These are phyloP conservation scores for Teleogryllus occipitalis DNA, from an alignment of 1,140 invertebrate genomes.

Conservation along the genomic window DNA sequence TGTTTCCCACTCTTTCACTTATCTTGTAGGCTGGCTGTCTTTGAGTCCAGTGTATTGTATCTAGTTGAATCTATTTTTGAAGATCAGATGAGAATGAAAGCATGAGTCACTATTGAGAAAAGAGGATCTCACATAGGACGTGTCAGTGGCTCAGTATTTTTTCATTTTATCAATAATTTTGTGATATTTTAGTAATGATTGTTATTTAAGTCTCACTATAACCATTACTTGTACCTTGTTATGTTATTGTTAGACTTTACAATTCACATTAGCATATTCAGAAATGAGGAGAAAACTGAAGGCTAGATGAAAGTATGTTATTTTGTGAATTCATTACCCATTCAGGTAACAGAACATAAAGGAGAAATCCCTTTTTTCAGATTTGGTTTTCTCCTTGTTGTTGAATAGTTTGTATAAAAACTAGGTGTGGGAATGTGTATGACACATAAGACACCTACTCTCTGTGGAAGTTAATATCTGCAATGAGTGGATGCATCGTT, in stretches of 20 bases:
- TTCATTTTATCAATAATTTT: slow-evolving; percentile 31
- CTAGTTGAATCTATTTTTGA: slow-evolving; percentile 25
- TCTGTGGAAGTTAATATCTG: slow-evolving; percentile 23
- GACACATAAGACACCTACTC: slow-evolving; percentile 17
- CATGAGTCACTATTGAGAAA: slow-evolving; percentile 24
- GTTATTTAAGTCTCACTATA: slow-evolving; percentile 33
- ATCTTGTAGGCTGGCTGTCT: slow-evolving; percentile 22
- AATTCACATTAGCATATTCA: slow-evolving; percentile 28
- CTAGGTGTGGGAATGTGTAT: slow-evolving; percentile 20
- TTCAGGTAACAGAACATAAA: slow-evolving; percentile 14
- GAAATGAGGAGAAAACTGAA: slow-evolving; percentile 27
- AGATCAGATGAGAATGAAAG: slow-evolving; percentile 24
- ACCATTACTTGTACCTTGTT: slow-evolving; percentile 32
- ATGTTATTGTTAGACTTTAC: slow-evolving; percentile 31
- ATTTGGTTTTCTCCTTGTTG: slow-evolving; percentile 28
- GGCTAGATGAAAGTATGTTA: slow-evolving; percentile 13
- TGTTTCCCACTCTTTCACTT: slow-evolving; percentile 21
- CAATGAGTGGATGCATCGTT: slow-evolving; percentile 18
- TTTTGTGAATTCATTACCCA: slow-evolving; percentile 15
- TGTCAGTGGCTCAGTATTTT: slow-evolving; percentile 28
- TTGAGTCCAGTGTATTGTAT: slow-evolving; percentile 21
- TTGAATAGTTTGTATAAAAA: slow-evolving; percentile 24
- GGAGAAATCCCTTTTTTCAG: slow-evolving; percentile 12
- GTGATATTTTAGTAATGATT: slow-evolving; percentile 33
- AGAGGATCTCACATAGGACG: slow-evolving; percentile 23